Conservation (phyloP, 2,888 invertebrate genomes). For the Agriopis marginaria region DNA sequence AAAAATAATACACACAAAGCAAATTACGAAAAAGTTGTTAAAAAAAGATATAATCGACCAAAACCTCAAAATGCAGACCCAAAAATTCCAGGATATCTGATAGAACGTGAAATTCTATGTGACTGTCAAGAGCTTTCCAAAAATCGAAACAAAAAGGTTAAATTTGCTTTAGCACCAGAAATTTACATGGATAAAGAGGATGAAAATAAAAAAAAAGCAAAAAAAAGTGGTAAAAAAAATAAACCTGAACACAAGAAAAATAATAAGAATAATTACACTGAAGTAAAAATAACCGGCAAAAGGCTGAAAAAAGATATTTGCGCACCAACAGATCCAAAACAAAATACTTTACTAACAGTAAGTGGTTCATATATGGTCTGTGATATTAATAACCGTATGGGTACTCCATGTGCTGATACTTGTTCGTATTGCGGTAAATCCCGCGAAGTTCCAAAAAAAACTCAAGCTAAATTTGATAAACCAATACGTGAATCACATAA, state of each 20-base stretch:
- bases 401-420: background rate
- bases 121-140: background rate
- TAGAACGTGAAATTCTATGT: slow-evolving; percentile 4
- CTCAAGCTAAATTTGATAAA: background rate
- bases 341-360: slow-evolving; percentile 7
- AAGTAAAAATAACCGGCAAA: slow-evolving; percentile 37
- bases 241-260: slow-evolving; percentile 48
- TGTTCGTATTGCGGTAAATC: slow-evolving; percentile 7
- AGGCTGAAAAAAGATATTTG: slow-evolving; percentile 34
- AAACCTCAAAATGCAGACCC: background rate
- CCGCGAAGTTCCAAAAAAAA: background rate
- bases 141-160: slow-evolving; percentile 4
- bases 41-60: background rate
- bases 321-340: slow-evolving; percentile 2
- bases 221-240: slow-evolving; percentile 26
- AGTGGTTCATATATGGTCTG: slow-evolving; percentile 11
- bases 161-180: slow-evolving; percentile 9
- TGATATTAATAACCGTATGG: slow-evolving; percentile 8
- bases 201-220: slow-evolving; percentile 26
- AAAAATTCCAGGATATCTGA: background rate
- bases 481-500: no score
- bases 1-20: background rate
- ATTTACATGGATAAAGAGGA: background rate
- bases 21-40: background rate
- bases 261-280: slow-evolving; percentile 36